Evolutionary conservation across 1,140 invertebrate species (phyloP).

Genomic region (Amphibalanus amphitrite): DNA sequence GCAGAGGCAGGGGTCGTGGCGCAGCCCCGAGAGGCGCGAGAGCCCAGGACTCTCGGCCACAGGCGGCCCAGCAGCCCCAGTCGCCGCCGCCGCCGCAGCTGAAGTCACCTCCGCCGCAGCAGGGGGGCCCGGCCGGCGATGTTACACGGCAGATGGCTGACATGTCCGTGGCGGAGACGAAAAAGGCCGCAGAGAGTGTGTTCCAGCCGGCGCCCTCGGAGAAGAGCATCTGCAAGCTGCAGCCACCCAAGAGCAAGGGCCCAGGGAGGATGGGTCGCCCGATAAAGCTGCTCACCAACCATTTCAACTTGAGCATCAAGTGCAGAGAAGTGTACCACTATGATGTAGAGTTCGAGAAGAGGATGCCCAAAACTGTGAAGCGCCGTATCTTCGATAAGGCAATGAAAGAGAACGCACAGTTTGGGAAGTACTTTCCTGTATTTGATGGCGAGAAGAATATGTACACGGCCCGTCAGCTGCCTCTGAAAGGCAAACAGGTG

Average conservation of each 20-base stretch:
- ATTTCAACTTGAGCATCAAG: neutral
- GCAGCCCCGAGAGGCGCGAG: no score
- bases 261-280: neutral
- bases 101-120: no score
- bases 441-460: slow-evolving; percentile 3
- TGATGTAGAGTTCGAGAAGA: neutral
- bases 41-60: neutral
- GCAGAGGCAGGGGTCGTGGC: no score
- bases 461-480: neutral
- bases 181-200: neutral
- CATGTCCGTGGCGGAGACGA: neutral
- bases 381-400: neutral
- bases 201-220: neutral
- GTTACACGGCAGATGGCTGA: neutral
- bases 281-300: neutral
- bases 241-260: neutral
- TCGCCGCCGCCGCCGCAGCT: no score
- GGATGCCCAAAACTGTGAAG: neutral
- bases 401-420: neutral
- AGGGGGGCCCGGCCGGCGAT: neutral
- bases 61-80: neutral
- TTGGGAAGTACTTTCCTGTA: neutral
- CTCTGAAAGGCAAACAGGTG: neutral
- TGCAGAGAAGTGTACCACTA: slow-evolving; percentile 1
- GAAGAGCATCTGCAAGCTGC: neutral